Conservation (phyloP, 2,888 invertebrate species). For the Rhogogaster chlorosoma region DNA sequence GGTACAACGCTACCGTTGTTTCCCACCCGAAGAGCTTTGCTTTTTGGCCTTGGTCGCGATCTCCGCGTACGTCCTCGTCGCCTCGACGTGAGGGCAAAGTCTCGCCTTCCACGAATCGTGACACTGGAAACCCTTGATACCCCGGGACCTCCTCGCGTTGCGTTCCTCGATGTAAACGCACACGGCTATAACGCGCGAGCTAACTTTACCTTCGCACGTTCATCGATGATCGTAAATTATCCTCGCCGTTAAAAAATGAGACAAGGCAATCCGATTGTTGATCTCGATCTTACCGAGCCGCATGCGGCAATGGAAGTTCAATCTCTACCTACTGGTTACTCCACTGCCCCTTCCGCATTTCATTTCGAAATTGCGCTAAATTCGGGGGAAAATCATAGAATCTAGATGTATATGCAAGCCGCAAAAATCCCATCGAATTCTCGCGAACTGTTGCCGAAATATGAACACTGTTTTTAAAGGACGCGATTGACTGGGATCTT, state of each 20-base stretch:
- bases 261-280: neutral
- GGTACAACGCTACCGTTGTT: slow-evolving; percentile 51
- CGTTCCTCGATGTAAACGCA: neutral
- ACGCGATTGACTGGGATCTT: too few species aligned
- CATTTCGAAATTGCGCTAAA: too few species aligned
- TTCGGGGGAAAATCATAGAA: too few species aligned
- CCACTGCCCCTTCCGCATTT: neutral
- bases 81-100: slow-evolving; percentile 2
- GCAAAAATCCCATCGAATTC: neutral
- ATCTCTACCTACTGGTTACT: too few species aligned
- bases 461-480: neutral
- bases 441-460: neutral
- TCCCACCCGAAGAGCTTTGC: slow-evolving; percentile 35
- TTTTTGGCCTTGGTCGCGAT: slow-evolving; percentile 20
- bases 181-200: slow-evolving; percentile 33
- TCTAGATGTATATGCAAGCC: neutral
- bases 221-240: slow-evolving; percentile 62
- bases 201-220: slow-evolving; percentile 51
- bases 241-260: slow-evolving; percentile 59
- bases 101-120: slow-evolving; percentile 49
- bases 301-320: neutral
- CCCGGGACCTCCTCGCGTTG: neutral
- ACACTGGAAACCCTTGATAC: slow-evolving; percentile 49
- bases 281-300: neutral
- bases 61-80: neutral